Evolutionary conservation across 2,797 vertebrate genomes (phyloP), one percentile per base, ranked within the genome.

Genomic region (Cuculus canorus): DNA sequence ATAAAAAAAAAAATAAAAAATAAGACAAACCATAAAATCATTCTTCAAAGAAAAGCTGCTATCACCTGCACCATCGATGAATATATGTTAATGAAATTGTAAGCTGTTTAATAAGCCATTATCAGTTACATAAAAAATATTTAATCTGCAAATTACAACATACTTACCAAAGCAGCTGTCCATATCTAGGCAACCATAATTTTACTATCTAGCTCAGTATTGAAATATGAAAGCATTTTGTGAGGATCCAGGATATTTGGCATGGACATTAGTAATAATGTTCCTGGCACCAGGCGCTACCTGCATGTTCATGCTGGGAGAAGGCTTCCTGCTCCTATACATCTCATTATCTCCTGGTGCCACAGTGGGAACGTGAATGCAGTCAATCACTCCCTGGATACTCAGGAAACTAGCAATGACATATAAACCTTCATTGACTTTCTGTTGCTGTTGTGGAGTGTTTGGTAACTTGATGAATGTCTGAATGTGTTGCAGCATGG

Each of bases 331-430:
- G 92, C 88, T 92, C 95, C 94, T 88, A 83, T 96, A 96, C 93
- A 94, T 89, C 94, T 97, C 97, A 97, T 97, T 97, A 96, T 97
- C 93, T 93, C 77, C 95, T 83, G 87, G 93, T 81, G 91, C 94
- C 93, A 85, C 92, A 71, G 95, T 64, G 82, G 94, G 95, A 96
- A 95, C 17, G 65, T 83, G 97, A 95, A 89, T 17, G 35, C 45
- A 79, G 76, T 94, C 97, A 94, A 92, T 93, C 96, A 95, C 93
- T 90, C 88, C 93, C 77, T 90, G 82, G 96, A 93, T 84, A 77
- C 87, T 95, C 88, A 19, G 93, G 91, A 92, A 94, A 86, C 88
- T 66, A 91, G 92, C 95, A 93, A 91, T 65, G 70, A 94, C 80
- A 70, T 76, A 92, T 83, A 94, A 97, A 96, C 83, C 82, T 85